A percentile compares a stretch with the other conserved stretches of the same genome.
These are phyloP conservation scores for Tragelaphus buxtoni DNA, from an alignment of 2,113 vertebrate species.

Conservation along the genomic window DNA sequence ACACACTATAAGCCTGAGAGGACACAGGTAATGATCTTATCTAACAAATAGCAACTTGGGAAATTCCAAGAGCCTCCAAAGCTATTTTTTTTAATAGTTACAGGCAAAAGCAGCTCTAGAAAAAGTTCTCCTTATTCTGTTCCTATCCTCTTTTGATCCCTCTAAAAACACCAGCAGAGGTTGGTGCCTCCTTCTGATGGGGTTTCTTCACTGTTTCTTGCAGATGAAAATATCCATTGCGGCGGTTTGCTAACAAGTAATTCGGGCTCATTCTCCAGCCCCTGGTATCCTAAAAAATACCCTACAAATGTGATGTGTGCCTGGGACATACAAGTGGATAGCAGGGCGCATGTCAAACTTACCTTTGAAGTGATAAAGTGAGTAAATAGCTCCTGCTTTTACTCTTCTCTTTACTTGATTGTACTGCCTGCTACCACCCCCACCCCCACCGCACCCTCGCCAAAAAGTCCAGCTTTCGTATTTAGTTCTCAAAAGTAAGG, in stretches of 20 bases:
- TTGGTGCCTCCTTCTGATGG: neutral
- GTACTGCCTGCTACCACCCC: too few species aligned
- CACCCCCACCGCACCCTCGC: fast-evolving
- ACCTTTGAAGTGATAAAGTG: conserved; percentile 49
- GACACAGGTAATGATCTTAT: neutral
- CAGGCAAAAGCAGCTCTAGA: neutral
- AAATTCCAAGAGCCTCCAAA: neutral
- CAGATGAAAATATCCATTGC: conserved; percentile 55
- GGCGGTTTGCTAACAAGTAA: conserved; percentile 61
- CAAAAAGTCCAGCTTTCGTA: neutral
- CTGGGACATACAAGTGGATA: conserved; percentile 65
- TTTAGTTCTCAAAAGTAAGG: neutral
- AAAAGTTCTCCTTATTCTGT: neutral
- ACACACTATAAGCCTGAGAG: neutral
- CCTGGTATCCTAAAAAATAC: conserved; percentile 66
- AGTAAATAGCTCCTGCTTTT: neutral
- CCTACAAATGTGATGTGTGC: conserved; percentile 44
- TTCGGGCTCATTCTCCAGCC: conserved; percentile 66
- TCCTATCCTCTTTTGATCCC: neutral
- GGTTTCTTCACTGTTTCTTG: neutral
- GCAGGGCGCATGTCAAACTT: conserved; percentile 39
- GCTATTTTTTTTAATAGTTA: neutral
- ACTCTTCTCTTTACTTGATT: neutral
- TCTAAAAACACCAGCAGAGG: neutral
- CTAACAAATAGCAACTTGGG: neutral